Evolutionary conservation across 2,888 invertebrate species (phyloP), one percentile per base, ranked within the genome.

Genomic region (Drosophila subsilvestris): DNA sequence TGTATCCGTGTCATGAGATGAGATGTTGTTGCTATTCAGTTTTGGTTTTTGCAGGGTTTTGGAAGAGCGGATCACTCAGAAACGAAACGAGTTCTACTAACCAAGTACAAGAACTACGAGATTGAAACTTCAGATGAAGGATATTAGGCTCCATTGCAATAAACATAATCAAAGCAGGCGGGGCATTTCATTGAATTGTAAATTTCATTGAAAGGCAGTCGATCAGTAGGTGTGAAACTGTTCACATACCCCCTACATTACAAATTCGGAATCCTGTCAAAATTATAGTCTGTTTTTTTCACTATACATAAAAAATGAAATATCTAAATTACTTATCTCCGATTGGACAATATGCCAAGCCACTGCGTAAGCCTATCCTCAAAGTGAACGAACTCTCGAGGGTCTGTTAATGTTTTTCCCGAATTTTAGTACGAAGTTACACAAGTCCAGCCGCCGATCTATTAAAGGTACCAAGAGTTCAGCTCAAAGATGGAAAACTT

Each of bases 31-130:
- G 12, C 7, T 20, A 49, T 10, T 10, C 2, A 6, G n/a, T 18
- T 55, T 25, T 9, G 51, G 48, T 48, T 54, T 44, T 93, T 93
- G 17, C 93, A 97, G 94, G 96, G 97, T 1, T 98, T 95, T 90
- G 98, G 98, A 1, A 95, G 95, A 91, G 98, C 98, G 0, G 97
- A 98, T 92, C 98, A 99, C 92, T 93, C 94, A 73, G 92, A 95
- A 32, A 93, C 97, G 1, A 97, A 96, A 4, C 94, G 94, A 60
- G 90, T 99, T 49, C 91, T 98, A 72, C 95, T 96, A 90, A 94
- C 94, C 65, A 93, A 94, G 50, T 99, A 94, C 91, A 93, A 95
- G 0, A 94, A 95, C 72, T 98, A 98, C 89, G 92, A 94, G 12
- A 95, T 99, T 75, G 95, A 96, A 67, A 96, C 95, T 90, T 96